Percentiles rank a stretch among this genome's conserved stretches.
phyloP scores from a whole-genome alignment of 1,140 invertebrate species.

The Drosophila rhopaloa region DNA sequence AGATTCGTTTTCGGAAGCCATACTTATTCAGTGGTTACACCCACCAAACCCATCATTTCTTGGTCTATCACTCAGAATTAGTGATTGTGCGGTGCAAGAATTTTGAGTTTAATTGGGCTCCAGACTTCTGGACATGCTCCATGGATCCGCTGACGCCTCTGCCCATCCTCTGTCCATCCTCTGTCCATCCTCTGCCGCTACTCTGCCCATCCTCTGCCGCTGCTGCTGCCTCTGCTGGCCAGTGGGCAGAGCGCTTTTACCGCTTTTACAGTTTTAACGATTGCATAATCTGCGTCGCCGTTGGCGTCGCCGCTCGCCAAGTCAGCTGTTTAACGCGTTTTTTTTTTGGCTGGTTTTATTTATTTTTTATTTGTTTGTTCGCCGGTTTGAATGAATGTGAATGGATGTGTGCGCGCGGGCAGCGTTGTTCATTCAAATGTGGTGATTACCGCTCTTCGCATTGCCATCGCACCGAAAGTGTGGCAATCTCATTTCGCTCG shows the following conservation, averaged over 20 bases:
- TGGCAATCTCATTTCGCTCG: conserved; percentile 75
- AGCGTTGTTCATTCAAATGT: conserved; percentile 51
- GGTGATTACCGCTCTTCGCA: conserved; percentile 11
- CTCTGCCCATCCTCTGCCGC: conserved; percentile 8
- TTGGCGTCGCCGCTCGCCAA: conserved; percentile 1
- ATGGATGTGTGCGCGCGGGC: conserved; percentile 37
- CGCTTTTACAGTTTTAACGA: conserved; percentile 51
- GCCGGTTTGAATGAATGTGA: conserved; percentile 10
- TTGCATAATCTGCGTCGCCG: conserved; percentile 60
- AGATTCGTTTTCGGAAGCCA: no score
- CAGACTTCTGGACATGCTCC: conserved; percentile 63
- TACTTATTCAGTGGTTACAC: no score
- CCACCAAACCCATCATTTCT: not conserved
- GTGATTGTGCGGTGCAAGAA: conserved; percentile 12
- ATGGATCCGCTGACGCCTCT: conserved; percentile 8
- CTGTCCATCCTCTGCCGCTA: conserved; percentile 1
- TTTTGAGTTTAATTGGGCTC: conserved; percentile 13
- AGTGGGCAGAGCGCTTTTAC: conserved; percentile 61
- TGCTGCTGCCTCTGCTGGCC: conserved; percentile 29
- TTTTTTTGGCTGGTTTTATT: conserved; percentile 9
- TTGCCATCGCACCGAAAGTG: conserved; percentile 56
- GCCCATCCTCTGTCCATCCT: conserved; percentile 3
- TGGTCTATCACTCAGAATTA: not conserved
- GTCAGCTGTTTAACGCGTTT: conserved; percentile 46
- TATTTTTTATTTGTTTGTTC: conserved; percentile 26